Percentiles rank a stretch among this genome's conserved stretches.
phyloP scores from a whole-genome alignment of 2,888 invertebrate species.

The Cephus pygmeus region DNA sequence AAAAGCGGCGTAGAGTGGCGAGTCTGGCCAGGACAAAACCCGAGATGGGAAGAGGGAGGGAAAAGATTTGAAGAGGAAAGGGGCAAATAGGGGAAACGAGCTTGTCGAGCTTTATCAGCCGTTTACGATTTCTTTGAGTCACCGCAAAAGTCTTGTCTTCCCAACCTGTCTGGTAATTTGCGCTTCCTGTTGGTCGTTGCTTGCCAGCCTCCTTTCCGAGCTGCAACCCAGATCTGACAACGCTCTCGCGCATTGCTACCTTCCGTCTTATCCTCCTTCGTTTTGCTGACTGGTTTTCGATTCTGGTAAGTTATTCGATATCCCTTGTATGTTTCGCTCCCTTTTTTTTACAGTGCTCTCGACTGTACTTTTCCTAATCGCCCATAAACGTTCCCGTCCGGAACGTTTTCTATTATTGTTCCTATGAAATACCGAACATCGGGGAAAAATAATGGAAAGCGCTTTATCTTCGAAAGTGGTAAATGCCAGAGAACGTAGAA shows the following conservation, averaged over 20 bases:
- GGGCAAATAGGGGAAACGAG: conserved; percentile 13
- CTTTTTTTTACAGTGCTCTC: conserved; percentile 15
- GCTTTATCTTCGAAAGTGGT: background rate
- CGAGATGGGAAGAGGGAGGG: background rate
- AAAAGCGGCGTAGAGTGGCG: conserved; percentile 8
- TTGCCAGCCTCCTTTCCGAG: background rate
- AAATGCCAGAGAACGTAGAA: background rate
- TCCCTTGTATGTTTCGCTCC: background rate
- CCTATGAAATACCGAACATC: background rate
- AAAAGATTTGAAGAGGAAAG: background rate
- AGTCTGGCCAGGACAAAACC: background rate
- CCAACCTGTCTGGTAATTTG: background rate
- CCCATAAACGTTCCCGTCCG: background rate
- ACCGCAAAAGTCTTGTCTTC: background rate
- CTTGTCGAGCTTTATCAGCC: conserved; percentile 30
- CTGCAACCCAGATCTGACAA: conserved; percentile 8
- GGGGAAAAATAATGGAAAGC: background rate
- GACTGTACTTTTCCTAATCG: conserved; percentile 7
- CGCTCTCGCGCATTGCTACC: conserved; percentile 28
- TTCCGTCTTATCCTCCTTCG: conserved; percentile 18
- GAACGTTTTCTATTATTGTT: background rate
- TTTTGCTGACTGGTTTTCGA: conserved; percentile 4
- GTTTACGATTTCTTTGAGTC: conserved; percentile 26
- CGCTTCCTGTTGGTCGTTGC: background rate
- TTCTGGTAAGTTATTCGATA: background rate